A percentile compares a stretch with the other conserved stretches of the same genome.
Conservation (phyloP, 1,140 invertebrate genomes). For the Saccostrea glomerata region DNA sequence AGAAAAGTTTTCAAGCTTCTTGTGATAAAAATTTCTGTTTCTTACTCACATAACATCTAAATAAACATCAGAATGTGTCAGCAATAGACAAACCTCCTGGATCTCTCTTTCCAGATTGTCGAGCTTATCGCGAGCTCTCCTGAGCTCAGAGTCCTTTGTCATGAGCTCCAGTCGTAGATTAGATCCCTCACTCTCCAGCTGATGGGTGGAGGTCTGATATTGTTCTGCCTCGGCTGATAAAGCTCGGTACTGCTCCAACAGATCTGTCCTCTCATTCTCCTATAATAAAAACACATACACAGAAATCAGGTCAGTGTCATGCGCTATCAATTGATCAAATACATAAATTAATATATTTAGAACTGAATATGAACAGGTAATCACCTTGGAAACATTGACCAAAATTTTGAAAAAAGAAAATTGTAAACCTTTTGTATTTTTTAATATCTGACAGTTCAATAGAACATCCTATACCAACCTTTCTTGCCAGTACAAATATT, state of each 20-base stretch:
- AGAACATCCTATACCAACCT: no score
- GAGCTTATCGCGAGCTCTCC: conserved; percentile 73
- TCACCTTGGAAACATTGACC: no score
- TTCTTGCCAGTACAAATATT: neutral
- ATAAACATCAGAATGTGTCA: neutral
- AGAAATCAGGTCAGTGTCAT: neutral
- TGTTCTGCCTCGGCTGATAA: conserved; percentile 77
- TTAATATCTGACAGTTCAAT: neutral
- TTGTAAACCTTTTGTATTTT: neutral
- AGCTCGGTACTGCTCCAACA: conserved; percentile 78
- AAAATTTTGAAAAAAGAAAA: no score
- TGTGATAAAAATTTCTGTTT: neutral
- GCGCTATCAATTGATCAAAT: no score
- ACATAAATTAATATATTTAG: no score
- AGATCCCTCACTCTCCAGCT: conserved; percentile 78
- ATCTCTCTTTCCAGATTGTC: conserved; percentile 77
- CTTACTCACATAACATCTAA: neutral
- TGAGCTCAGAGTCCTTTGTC: conserved; percentile 76
- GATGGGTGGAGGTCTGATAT: conserved; percentile 75
- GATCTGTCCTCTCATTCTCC: conserved; percentile 77
- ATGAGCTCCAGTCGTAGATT: conserved; percentile 77
- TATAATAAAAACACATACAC: conserved; percentile 48
- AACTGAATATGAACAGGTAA: no score
- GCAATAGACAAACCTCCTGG: conserved; percentile 69
- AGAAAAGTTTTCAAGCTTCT: neutral